A percentile compares a stretch with the other conserved stretches of the same genome.
These are phyloP conservation scores for Gymnothorax reevesii DNA, from an alignment of 2,797 vertebrate species.

Conservation along the genomic window DNA sequence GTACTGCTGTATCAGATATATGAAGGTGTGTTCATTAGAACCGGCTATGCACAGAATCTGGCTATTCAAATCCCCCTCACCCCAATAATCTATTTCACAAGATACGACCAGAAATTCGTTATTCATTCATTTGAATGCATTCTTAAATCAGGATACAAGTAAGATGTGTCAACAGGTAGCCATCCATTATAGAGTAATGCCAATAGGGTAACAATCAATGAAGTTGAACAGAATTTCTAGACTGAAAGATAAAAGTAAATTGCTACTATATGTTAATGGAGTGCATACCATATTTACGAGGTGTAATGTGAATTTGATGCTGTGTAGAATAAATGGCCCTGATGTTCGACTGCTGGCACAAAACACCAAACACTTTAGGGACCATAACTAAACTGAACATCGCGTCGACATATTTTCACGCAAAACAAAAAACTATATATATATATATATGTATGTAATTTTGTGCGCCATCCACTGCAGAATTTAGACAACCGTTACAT, in stretches of 20 bases:
- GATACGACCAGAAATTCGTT: neutral
- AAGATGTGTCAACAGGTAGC: neutral
- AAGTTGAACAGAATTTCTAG: too few relatives aligned
- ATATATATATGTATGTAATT: neutral
- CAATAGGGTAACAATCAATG: too few relatives aligned
- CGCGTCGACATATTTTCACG: neutral
- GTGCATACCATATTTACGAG: neutral
- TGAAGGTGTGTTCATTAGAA: too few relatives aligned
- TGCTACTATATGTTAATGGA: neutral
- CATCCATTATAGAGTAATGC: neutral
- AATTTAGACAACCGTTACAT: slow-evolving; percentile 2
- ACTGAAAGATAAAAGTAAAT: neutral
- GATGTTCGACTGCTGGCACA: neutral
- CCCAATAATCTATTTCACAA: neutral
- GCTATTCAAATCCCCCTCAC: too few relatives aligned
- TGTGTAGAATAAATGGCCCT: neutral
- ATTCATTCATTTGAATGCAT: neutral
- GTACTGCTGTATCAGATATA: too few relatives aligned
- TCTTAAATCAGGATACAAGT: neutral
- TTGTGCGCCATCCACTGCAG: neutral
- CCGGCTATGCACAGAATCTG: too few relatives aligned
- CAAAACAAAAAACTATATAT: too few relatives aligned
- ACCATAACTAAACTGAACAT: neutral
- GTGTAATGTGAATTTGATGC: neutral
- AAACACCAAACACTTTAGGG: neutral